Conservation (phyloP, 2,888 invertebrate genomes). For the Cataglyphis rosenhaueri region DNA sequence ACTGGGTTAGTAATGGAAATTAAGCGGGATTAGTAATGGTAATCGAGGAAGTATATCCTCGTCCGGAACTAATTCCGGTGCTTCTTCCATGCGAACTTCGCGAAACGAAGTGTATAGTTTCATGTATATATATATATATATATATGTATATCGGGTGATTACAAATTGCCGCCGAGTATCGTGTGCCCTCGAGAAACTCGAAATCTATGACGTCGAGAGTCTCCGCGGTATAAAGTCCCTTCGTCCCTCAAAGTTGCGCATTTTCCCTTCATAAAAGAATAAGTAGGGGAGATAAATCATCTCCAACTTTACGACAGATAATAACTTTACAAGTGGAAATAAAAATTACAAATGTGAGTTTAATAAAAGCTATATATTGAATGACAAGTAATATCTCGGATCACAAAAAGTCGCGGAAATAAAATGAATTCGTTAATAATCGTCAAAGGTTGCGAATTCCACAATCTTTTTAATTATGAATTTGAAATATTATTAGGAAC, state of each 20-base stretch:
- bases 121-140: conserved; percentile 46
- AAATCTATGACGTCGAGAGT: conserved; percentile 10
- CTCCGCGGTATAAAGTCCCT: background rate
- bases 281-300: background rate
- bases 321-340: background rate
- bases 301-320: background rate
- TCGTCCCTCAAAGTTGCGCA: background rate
- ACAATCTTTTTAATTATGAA: background rate
- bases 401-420: background rate
- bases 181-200: conserved; percentile 23
- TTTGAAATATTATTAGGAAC: background rate
- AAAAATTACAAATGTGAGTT: background rate
- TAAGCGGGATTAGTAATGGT: conserved; percentile 70
- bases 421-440: background rate
- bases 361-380: background rate
- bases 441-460: background rate
- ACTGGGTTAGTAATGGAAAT: conserved; percentile 65
- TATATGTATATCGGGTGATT: conserved; percentile 32
- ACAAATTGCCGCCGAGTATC: conserved; percentile 48
- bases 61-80: conserved; percentile 52
- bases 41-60: conserved; percentile 48
- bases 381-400: too few species aligned
- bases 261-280: background rate
- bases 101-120: conserved; percentile 56
- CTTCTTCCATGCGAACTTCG: conserved; percentile 62